Conservation (phyloP, 2,888 invertebrate species). For the Liposcelis brunnea region DNA sequence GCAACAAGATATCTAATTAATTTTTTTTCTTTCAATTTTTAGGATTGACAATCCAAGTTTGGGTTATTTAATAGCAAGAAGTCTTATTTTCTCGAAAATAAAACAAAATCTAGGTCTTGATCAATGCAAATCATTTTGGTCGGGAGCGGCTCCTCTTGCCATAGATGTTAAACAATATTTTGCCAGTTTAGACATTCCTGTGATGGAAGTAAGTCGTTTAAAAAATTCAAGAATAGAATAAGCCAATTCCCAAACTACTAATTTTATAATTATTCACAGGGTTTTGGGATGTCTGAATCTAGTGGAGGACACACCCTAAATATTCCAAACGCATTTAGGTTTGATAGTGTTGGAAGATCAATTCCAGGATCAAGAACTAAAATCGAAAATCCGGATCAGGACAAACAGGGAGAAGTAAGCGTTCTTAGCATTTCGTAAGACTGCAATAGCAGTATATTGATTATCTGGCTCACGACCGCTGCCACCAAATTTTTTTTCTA, state of each 20-base stretch:
- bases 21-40: too few species aligned
- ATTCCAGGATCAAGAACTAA: constrained; percentile 52
- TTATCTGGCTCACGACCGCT: too few species aligned
- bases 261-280: constrained; percentile 22
- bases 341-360: constrained; percentile 56
- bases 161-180: constrained; percentile 51
- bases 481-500: too few species aligned
- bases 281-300: constrained; percentile 78
- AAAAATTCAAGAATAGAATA: background rate
- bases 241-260: background rate
- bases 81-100: constrained; percentile 61
- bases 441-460: too few species aligned
- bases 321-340: constrained; percentile 34
- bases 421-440: background rate
- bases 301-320: constrained; percentile 62
- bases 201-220: constrained; percentile 35
- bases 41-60: background rate
- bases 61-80: constrained; percentile 48
- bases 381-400: constrained; percentile 47
- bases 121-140: constrained; percentile 45
- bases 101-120: constrained; percentile 61
- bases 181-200: too few species aligned
- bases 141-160: constrained; percentile 75
- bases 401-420: constrained; percentile 57
- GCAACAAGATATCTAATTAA: too few species aligned